These are phyloP conservation scores for Morus bassanus DNA, from an alignment of 2,797 vertebrate genomes.

Conservation along the genomic window DNA sequence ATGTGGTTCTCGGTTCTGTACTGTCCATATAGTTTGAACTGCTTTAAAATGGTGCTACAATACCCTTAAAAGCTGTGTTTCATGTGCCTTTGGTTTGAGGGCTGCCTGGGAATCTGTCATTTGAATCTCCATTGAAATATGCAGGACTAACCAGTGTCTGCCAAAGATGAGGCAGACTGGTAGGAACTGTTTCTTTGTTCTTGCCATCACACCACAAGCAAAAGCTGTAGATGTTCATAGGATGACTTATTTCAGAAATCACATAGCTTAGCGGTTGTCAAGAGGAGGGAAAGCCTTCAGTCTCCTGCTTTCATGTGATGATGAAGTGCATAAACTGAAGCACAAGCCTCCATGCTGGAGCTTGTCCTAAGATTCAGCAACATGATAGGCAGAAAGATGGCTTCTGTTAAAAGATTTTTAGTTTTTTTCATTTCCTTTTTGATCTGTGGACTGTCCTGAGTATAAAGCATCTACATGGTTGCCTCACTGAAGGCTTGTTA, in stretches of 20 bases:
- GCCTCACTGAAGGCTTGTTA: neutral
- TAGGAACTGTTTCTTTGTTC: neutral
- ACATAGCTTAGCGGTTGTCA: neutral
- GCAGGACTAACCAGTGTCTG: neutral
- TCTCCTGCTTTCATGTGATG: neutral
- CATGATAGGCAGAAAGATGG: neutral
- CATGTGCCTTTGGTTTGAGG: neutral
- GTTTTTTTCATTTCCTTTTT: neutral
- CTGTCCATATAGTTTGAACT: neutral
- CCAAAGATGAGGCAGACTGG: neutral
- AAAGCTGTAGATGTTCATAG: neutral
- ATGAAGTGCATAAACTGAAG: neutral
- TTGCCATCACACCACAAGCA: neutral
- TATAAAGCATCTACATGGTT: neutral
- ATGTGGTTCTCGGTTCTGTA: neutral
- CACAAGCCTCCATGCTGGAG: neutral
- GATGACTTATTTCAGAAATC: neutral
- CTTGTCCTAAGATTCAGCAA: neutral
- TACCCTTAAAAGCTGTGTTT: neutral
- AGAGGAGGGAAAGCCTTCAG: neutral
- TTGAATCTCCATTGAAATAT: neutral
- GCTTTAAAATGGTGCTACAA: neutral
- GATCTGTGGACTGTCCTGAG: neutral
- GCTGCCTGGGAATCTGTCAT: neutral
- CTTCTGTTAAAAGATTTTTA: neutral